phyloP scores from a whole-genome alignment of 2,113 vertebrate species.

The Bujurquina vittata region DNA sequence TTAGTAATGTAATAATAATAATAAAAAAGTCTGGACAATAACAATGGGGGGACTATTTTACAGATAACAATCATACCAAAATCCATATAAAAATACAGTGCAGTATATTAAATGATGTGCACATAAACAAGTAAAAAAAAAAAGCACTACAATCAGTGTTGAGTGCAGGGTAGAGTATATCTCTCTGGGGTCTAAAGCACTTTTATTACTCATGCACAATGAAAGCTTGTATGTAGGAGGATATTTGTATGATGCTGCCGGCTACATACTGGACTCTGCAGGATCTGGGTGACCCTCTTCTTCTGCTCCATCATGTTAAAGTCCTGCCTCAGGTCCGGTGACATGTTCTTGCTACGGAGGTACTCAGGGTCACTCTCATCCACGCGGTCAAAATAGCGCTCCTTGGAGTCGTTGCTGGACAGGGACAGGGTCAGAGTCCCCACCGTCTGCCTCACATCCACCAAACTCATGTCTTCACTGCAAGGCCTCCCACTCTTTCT shows the following conservation, averaged over 20 bases:
- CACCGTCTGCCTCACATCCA: slow-evolving; percentile 84
- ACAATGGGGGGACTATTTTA: not conserved
- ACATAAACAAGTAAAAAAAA: not conserved
- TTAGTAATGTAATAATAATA: not conserved
- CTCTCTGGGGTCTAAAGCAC: slow-evolving; percentile 35
- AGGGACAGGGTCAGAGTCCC: slow-evolving; percentile 86
- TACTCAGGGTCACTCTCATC: slow-evolving; percentile 88
- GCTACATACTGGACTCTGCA: slow-evolving; percentile 93
- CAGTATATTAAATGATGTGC: not conserved
- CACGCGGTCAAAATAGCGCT: slow-evolving; percentile 87
- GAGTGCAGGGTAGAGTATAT: not conserved
- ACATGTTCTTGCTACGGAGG: slow-evolving; percentile 88
- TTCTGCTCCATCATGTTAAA: slow-evolving; percentile 99
- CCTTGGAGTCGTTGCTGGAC: slow-evolving; percentile 87
- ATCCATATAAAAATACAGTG: not conserved
- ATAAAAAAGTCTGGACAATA: not conserved
- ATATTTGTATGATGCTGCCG: slow-evolving; percentile 19
- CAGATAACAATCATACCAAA: not conserved
- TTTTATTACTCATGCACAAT: slow-evolving; percentile 43
- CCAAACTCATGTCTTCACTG: slow-evolving; percentile 82
- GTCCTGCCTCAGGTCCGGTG: slow-evolving; percentile 94
- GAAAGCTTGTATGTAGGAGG: slow-evolving; percentile 57
- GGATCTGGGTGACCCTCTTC: slow-evolving; percentile 96
- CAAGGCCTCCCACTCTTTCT: slow-evolving; percentile 9
- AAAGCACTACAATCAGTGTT: slow-evolving; percentile 4